These are phyloP conservation scores for Lepilemur septentrionalis DNA, from an alignment of 2,797 vertebrate genomes.

Conservation along the genomic window DNA sequence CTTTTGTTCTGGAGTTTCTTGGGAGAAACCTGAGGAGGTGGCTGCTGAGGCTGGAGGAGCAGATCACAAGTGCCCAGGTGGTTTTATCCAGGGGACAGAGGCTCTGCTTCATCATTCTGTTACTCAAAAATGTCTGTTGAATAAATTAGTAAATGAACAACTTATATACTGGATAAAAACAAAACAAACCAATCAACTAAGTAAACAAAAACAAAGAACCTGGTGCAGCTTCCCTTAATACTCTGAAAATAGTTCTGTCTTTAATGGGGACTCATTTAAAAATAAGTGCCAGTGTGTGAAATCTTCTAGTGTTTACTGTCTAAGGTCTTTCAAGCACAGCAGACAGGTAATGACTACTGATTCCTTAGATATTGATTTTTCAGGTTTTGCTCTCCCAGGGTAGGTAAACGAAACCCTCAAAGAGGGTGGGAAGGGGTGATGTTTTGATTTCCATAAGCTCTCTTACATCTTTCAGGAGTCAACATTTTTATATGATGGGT, in stretches of 20 bases:
- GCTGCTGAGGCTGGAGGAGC: neutral
- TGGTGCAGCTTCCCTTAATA: neutral
- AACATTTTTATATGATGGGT: neutral
- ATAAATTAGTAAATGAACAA: neutral
- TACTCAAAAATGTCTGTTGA: neutral
- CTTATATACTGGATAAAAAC: neutral
- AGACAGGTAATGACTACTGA: conserved; percentile 49
- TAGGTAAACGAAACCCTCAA: neutral
- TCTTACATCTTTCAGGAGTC: neutral
- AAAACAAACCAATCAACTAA: neutral
- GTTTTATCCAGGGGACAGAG: neutral
- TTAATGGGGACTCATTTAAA: conserved; percentile 48
- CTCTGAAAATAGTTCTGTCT: conserved; percentile 37
- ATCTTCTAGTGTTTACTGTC: neutral
- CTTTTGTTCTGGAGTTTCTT: neutral
- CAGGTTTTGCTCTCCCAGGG: neutral
- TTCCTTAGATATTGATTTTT: conserved; percentile 48
- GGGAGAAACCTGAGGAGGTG: neutral
- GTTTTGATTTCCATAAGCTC: neutral
- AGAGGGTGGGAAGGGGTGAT: neutral
- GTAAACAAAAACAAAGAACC: neutral
- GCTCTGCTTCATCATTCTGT: neutral
- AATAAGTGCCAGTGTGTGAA: neutral
- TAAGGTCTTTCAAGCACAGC: conserved; percentile 2
- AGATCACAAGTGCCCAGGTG: neutral